phyloP scores from a whole-genome alignment of 1,140 invertebrate species.

The Nylanderia fulva region DNA sequence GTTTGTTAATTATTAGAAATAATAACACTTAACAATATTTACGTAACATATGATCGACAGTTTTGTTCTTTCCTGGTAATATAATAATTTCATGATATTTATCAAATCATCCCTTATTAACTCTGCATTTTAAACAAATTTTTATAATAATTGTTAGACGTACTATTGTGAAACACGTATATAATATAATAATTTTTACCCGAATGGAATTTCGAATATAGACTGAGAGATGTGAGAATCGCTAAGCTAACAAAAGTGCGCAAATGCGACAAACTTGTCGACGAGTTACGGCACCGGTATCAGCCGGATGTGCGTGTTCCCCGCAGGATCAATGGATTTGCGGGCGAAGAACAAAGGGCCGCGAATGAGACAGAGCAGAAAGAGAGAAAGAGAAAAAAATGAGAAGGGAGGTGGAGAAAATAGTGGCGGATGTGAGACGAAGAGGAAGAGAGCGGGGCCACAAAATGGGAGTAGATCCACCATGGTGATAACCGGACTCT shows the following conservation, averaged over 20 bases:
- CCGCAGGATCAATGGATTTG: slow-evolving; percentile 74
- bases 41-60: not conserved
- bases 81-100: not conserved
- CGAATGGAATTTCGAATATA: not conserved
- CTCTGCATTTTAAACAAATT: not conserved
- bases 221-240: slow-evolving; percentile 15
- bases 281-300: slow-evolving; percentile 40
- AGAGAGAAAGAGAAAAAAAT: slow-evolving; percentile 1
- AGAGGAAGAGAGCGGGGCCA: slow-evolving; percentile 43
- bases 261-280: slow-evolving; percentile 44
- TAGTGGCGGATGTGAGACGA: not conserved
- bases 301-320: slow-evolving; percentile 71
- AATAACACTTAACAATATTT: not conserved
- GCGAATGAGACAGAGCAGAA: slow-evolving; percentile 47
- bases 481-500: slow-evolving; percentile 71
- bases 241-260: slow-evolving; percentile 2
- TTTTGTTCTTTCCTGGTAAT: not conserved
- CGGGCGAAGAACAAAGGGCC: slow-evolving; percentile 67
- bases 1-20: not conserved
- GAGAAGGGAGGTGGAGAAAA: too few species aligned
- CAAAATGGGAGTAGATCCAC: slow-evolving; percentile 70
- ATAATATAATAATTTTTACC: not conserved
- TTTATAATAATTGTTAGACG: not conserved
- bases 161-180: not conserved
- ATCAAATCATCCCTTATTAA: not conserved